A percentile compares a stretch with the other conserved stretches of the same genome.
Evolutionary conservation across 2,797 vertebrate genomes (phyloP).

Genomic region (Menidia menidia): DNA sequence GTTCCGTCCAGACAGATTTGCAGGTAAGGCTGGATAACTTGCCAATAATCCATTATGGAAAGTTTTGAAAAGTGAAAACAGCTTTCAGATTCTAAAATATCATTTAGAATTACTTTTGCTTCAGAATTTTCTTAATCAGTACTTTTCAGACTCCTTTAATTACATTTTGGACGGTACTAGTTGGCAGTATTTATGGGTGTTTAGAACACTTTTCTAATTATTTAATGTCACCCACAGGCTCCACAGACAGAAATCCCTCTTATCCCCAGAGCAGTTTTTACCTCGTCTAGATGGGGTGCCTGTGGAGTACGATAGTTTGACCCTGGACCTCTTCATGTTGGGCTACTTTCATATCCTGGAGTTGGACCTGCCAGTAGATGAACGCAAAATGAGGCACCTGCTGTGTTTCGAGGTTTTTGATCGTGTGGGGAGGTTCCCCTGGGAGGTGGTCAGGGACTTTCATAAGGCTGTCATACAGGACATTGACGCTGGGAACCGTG

Average conservation of each 20-base stretch:
- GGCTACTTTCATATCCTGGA: conserved; percentile 98
- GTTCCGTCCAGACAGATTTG: conserved; percentile 86
- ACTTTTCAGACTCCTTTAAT: too few species aligned
- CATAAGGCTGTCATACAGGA: conserved; percentile 92
- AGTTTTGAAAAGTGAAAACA: too few species aligned
- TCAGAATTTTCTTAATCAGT: too few species aligned
- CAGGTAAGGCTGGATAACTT: conserved; percentile 48
- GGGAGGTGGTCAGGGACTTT: conserved; percentile 90
- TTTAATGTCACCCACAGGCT: conserved; percentile 61
- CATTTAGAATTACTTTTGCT: too few species aligned
- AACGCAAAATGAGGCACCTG: conserved; percentile 92
- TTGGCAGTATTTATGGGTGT: background rate
- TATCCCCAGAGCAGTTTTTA: conserved; percentile 94
- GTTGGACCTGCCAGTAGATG: conserved; percentile 88
- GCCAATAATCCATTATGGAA: background rate
- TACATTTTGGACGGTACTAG: background rate
- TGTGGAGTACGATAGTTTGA: conserved; percentile 86
- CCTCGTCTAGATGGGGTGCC: conserved; percentile 83
- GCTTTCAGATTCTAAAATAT: too few species aligned
- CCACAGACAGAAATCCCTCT: conserved; percentile 80
- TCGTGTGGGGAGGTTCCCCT: conserved; percentile 90
- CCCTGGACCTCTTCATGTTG: conserved; percentile 96
- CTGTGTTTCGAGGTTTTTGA: conserved; percentile 98
- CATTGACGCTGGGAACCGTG: conserved; percentile 89
- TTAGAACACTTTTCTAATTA: background rate